These are phyloP conservation scores for Syndactyla subalaris DNA, from an alignment of 2,797 vertebrate genomes.

Conservation along the genomic window DNA sequence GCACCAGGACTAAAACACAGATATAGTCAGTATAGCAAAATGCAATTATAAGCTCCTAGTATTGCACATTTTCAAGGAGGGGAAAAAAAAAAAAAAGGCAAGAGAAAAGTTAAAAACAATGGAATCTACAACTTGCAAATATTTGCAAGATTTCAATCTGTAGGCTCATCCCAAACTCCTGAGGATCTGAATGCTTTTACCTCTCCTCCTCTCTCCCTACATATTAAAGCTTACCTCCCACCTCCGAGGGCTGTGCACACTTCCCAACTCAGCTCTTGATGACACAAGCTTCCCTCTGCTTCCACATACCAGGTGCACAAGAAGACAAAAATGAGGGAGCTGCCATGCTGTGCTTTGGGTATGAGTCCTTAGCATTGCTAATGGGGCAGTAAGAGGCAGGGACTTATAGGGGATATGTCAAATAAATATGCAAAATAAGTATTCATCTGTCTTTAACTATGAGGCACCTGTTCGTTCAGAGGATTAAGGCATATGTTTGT, in stretches of 20 bases:
- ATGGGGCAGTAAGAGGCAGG: background rate
- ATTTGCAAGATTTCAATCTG: background rate
- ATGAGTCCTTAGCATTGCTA: background rate
- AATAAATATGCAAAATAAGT: background rate
- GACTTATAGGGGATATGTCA: no score
- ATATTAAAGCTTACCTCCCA: background rate
- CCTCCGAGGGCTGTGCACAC: rapidly evolving
- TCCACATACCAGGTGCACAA: rapidly evolving
- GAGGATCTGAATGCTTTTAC: background rate
- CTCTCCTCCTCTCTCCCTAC: background rate
- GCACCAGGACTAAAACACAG: background rate
- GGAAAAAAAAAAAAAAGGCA: background rate
- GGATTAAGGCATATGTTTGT: background rate
- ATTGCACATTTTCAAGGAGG: no score
- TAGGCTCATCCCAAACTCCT: background rate
- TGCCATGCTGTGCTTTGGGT: background rate
- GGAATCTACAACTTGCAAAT: background rate
- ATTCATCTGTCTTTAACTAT: background rate
- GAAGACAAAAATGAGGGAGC: background rate
- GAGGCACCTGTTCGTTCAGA: background rate
- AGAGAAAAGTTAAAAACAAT: background rate
- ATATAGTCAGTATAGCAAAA: background rate
- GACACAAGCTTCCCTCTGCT: background rate
- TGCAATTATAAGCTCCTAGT: background rate
- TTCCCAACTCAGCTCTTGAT: background rate